A percentile compares a stretch with the other conserved stretches of the same genome.
Evolutionary conservation across 1,140 invertebrate genomes (phyloP).

Genomic region (Rhizoglyphus robini): DNA sequence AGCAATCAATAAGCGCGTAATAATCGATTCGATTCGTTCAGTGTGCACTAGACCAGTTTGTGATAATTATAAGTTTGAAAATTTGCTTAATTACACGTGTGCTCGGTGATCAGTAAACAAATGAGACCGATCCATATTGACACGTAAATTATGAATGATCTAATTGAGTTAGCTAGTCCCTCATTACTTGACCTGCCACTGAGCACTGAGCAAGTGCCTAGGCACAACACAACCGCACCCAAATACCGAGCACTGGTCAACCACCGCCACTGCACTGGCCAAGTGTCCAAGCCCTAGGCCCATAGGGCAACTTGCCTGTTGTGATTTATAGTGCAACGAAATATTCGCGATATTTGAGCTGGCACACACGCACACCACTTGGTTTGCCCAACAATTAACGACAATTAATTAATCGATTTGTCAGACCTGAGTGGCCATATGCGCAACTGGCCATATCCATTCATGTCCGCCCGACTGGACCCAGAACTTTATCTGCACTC

Average conservation of each 20-base stretch:
- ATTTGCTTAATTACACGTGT: not conserved
- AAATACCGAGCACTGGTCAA: no score
- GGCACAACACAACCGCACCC: conserved; percentile 10
- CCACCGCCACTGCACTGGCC: no score
- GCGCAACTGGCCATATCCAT: conserved; percentile 4
- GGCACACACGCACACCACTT: no score
- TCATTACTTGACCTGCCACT: not conserved
- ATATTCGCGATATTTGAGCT: not conserved
- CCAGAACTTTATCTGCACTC: not conserved
- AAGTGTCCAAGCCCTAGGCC: not conserved
- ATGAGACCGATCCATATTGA: not conserved
- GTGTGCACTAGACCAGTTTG: not conserved
- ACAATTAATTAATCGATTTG: not conserved
- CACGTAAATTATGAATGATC: conserved; percentile 11
- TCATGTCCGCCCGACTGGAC: not conserved
- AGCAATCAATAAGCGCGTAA: not conserved
- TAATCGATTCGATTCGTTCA: not conserved
- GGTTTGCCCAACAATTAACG: not conserved
- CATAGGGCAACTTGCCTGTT: not conserved
- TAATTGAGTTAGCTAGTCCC: conserved; percentile 8
- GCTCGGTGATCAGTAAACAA: not conserved
- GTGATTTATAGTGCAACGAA: not conserved
- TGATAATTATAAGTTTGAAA: not conserved
- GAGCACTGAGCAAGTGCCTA: not conserved
- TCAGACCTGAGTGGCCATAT: not conserved